phyloP scores from a whole-genome alignment of 2,113 vertebrate species.

The Lichenostomus cassidix region DNA sequence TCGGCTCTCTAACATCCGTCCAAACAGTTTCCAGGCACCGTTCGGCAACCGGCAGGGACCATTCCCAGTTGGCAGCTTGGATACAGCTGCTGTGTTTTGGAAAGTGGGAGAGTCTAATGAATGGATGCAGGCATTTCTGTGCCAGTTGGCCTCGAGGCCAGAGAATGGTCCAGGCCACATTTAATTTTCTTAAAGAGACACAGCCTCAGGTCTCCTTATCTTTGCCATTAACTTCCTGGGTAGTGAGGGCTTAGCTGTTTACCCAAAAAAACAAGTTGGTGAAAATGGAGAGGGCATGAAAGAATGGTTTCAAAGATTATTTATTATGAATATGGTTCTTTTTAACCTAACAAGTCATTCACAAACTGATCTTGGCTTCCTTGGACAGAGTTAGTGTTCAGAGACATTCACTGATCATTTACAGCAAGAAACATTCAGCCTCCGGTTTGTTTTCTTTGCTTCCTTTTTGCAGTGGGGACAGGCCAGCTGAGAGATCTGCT shows the following conservation, averaged over 20 bases:
- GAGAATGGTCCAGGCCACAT: not conserved
- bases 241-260: slow-evolving; percentile 26
- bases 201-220: slow-evolving; percentile 41
- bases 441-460: slow-evolving; percentile 60
- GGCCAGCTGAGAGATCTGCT: slow-evolving; percentile 47
- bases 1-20: not conserved
- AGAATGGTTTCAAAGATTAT: slow-evolving; percentile 44
- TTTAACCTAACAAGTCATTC: slow-evolving; percentile 45
- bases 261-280: slow-evolving; percentile 23
- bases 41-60: not conserved
- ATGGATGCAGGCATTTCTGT: slow-evolving; percentile 31
- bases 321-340: slow-evolving; percentile 48
- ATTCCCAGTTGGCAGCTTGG: slow-evolving; percentile 45
- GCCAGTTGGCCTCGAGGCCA: slow-evolving; percentile 36
- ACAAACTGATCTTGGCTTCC: slow-evolving; percentile 39
- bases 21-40: not conserved
- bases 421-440: slow-evolving; percentile 23
- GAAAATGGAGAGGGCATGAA: not conserved
- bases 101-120: slow-evolving; percentile 39
- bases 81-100: slow-evolving; percentile 37
- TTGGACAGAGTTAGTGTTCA: not conserved
- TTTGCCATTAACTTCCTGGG: slow-evolving; percentile 35
- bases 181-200: slow-evolving; percentile 54
- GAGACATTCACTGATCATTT: slow-evolving; percentile 57
- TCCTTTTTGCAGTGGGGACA: not conserved